Evolutionary conservation across 1,140 invertebrate genomes (phyloP), one percentile per base, ranked within the genome.

Genomic region (Gryon sp.): DNA sequence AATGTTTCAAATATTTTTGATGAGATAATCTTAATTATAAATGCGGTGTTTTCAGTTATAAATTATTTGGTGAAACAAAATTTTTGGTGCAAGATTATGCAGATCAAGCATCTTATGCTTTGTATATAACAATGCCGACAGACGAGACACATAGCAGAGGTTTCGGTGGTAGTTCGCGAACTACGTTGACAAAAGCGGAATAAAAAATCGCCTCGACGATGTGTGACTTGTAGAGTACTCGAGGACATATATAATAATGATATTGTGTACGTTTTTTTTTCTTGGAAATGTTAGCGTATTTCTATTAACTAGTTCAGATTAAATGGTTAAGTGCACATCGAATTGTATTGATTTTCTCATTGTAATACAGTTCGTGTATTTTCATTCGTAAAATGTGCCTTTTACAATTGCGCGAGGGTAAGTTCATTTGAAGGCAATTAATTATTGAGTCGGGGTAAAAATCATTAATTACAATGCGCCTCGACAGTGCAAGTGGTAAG

Each of bases 131-230:
- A 75, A 66, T 55, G 46, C 43, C 32, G 32, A 26, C 46, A 53
- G 46, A 60, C 60, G 55, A 60, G 62, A 55, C 60, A 46, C 52
- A 74, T 74, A 45, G 60, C 72, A 59, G 62, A 60, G 72, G 72
- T 68, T 75, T 66, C 55, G 50, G 22, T 32, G 28, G 50, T 6
- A 75, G 62, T 75, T 76, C 28, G 18, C 48, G 50, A 76, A 76
- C 65, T 69, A 69, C 38, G 59, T 59, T 36, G 41, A 59, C 73
- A 65, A 69, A 76, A 68, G 63, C 57, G 48, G 72, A 68, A 76
- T 68, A 68, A 41, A 63, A 69, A 60, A 68, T n/a, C n/a, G n/a
- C n/a, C n/a, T n/a, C n/a, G n/a, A n/a, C n/a, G n/a, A n/a, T n/a
- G n/a, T 75, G 22, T 24, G 7, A 7, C 22, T 7, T 3, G 22